These are phyloP conservation scores for Ophion costatus DNA, from an alignment of 2,888 invertebrate species.

Conservation along the genomic window DNA sequence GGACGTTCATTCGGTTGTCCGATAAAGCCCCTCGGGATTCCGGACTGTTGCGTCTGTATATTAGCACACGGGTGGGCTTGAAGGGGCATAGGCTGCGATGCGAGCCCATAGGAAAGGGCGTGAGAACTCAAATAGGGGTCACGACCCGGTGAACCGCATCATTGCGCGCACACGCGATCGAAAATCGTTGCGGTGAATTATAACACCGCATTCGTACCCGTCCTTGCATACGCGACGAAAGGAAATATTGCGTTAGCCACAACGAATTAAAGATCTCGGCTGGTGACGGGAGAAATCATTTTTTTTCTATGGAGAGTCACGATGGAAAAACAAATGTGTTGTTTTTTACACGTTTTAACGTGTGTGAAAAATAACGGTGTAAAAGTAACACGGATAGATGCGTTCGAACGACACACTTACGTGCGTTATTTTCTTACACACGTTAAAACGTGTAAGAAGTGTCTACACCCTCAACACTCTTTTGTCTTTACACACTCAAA, in stretches of 20 bases:
- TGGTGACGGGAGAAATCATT: background rate
- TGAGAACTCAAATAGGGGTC: slow-evolving; percentile 32
- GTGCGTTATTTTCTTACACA: too few relatives aligned
- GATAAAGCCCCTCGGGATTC: slow-evolving; percentile 59
- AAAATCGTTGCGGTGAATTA: slow-evolving; percentile 54
- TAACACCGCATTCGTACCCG: slow-evolving; percentile 40
- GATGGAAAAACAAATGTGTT: too few relatives aligned
- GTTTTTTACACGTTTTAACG: too few relatives aligned
- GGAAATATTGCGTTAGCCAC: background rate
- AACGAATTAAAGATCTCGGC: background rate
- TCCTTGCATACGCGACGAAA: background rate
- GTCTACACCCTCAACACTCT: too few relatives aligned
- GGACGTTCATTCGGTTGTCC: slow-evolving; percentile 56
- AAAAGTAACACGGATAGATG: too few relatives aligned
- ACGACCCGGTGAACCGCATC: slow-evolving; percentile 52
- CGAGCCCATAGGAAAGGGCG: slow-evolving; percentile 16
- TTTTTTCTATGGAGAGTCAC: too few relatives aligned
- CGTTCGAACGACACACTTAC: too few relatives aligned
- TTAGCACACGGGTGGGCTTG: slow-evolving; percentile 24
- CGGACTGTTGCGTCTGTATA: slow-evolving; percentile 61
- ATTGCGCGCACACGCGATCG: slow-evolving; percentile 47
- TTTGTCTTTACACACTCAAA: too few relatives aligned
- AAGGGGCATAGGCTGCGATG: slow-evolving; percentile 12
- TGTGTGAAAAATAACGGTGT: too few relatives aligned
- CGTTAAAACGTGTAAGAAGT: too few relatives aligned